Percentiles rank a stretch among this genome's conserved stretches.
Conservation (phyloP, 92 coral and sea anemone species). For the Paragorgia papillata region DNA sequence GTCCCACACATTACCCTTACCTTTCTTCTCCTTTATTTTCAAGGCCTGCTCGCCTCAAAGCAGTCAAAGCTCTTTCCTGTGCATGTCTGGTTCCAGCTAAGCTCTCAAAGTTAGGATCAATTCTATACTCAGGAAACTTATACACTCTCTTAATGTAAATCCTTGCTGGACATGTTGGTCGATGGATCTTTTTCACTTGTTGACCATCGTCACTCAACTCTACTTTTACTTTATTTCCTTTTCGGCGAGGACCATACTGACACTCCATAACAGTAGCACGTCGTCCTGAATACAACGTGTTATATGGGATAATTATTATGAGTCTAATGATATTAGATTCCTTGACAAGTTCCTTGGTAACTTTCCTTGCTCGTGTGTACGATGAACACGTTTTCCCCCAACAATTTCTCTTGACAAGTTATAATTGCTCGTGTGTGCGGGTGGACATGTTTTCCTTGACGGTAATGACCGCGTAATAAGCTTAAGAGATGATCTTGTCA, state of each 20-base stretch:
- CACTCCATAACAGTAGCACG: constrained; percentile 99
- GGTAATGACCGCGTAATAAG: no score
- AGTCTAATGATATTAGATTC: not conserved
- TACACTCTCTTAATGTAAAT: constrained; percentile 92
- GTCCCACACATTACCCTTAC: no score
- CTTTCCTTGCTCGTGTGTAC: no score
- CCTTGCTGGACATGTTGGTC: constrained; percentile 98
- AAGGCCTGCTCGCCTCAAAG: constrained; percentile 82
- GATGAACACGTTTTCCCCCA: no score
- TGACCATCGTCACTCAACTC: constrained; percentile 70
- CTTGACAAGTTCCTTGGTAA: no score
- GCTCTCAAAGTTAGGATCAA: constrained; percentile 85
- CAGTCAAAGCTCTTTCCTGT: constrained; percentile 91
- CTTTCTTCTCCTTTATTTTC: constrained; percentile 96
- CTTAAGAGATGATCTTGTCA: no score
- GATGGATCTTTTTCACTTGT: constrained; percentile 64
- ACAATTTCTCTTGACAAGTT: no score
- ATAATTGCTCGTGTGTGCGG: no score
- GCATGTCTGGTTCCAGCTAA: constrained; percentile 84
- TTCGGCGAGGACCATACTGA: constrained; percentile 96
- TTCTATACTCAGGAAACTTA: constrained; percentile 93
- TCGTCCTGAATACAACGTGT: no score
- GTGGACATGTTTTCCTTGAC: no score
- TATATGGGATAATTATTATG: no score
- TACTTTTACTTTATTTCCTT: constrained; percentile 82